These are phyloP conservation scores for Pelosia muscerda DNA, from an alignment of 2,888 invertebrate genomes.

Conservation along the genomic window DNA sequence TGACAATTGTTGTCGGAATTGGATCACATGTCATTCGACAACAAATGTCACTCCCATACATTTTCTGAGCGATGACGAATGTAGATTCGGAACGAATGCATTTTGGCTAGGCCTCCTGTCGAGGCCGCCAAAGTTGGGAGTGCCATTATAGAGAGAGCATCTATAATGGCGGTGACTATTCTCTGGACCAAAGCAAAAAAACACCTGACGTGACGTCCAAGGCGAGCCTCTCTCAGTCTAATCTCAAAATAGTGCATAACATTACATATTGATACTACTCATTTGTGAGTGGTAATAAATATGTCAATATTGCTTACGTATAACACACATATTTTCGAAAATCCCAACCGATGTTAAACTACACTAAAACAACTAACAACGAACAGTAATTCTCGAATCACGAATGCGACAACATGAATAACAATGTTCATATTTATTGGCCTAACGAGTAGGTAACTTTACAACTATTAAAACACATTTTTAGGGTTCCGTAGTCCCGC, in stretches of 20 bases:
- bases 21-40: no score
- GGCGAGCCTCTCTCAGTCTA: constrained; percentile 47
- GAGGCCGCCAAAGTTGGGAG: no score
- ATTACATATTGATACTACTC: constrained; percentile 19
- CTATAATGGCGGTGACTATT: no score
- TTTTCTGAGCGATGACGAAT: no score
- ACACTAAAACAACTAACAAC: neutral
- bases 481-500: neutral
- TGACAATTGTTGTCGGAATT: no score
- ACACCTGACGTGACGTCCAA: constrained; percentile 41
- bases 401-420: neutral
- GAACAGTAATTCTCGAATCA: neutral
- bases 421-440: neutral
- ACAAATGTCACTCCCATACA: no score
- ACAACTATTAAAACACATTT: neutral
- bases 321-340: constrained; percentile 5
- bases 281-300: constrained; percentile 24
- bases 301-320: constrained; percentile 24
- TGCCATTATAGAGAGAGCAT: no score
- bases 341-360: neutral
- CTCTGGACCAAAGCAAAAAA: neutral
- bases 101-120: no score
- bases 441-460: no score
- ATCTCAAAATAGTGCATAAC: constrained; percentile 21
- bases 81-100: no score